These are phyloP conservation scores for Cephus cinctus DNA, from an alignment of 1,140 invertebrate species.

Conservation along the genomic window DNA sequence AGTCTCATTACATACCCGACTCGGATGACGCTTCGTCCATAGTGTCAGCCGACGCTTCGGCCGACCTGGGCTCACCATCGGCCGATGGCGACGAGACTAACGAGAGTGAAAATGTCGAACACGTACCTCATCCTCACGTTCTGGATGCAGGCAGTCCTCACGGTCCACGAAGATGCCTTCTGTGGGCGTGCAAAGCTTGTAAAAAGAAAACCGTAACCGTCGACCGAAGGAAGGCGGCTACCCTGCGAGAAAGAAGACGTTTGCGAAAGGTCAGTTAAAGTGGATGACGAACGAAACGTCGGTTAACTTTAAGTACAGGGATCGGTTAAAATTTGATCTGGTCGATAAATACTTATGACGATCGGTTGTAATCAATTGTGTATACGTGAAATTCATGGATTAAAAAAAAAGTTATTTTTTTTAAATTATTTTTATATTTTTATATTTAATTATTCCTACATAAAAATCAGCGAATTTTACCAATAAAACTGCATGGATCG, in stretches of 20 bases:
- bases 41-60: constrained; percentile 45
- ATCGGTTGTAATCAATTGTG: constrained; percentile 3
- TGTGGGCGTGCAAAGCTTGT: constrained; percentile 96
- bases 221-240: constrained; percentile 94
- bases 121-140: constrained; percentile 49
- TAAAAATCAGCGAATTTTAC: too few relatives aligned
- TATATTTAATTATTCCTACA: too few relatives aligned
- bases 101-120: constrained; percentile 40
- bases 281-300: too few relatives aligned
- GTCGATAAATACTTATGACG: too few relatives aligned
- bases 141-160: constrained; percentile 35
- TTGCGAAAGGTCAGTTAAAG: constrained; percentile 92
- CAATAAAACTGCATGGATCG: too few relatives aligned
- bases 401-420: too few relatives aligned
- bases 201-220: constrained; percentile 93
- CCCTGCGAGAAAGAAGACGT: constrained; percentile 86
- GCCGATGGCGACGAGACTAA: constrained; percentile 44
- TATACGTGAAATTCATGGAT: too few relatives aligned
- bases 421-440: too few relatives aligned
- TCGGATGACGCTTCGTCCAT: constrained; percentile 49
- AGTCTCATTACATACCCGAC: constrained; percentile 41
- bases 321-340: too few relatives aligned
- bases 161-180: constrained; percentile 74
- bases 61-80: constrained; percentile 43
- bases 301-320: too few relatives aligned